Evolutionary conservation across 53 echinoderm and acorn worm species (phyloP).

Genomic region (Paelopatides confundens): DNA sequence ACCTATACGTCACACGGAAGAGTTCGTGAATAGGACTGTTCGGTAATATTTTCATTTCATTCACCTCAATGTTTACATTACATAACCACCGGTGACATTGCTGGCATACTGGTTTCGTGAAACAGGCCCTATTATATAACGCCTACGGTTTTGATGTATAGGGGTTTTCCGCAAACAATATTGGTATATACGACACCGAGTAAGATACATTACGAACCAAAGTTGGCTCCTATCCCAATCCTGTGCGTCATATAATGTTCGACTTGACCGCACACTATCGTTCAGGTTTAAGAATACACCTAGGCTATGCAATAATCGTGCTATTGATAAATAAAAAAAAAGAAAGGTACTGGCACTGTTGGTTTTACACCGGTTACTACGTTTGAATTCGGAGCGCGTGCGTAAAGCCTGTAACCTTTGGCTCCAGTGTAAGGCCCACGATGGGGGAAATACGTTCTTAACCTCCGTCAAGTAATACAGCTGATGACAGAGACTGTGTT

Average conservation of each 20-base stretch:
- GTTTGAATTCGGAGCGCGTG: slow-evolving; percentile 45
- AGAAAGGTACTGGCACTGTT: background rate
- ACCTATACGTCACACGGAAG: no score
- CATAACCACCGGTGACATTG: background rate
- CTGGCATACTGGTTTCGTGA: slow-evolving; percentile 12
- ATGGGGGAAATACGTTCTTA: slow-evolving; percentile 20
- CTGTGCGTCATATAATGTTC: slow-evolving; percentile 11
- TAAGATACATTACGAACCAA: slow-evolving; percentile 2
- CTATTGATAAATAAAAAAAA: background rate
- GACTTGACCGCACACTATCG: slow-evolving; percentile 31
- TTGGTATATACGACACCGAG: background rate
- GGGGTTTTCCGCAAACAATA: slow-evolving; percentile 14
- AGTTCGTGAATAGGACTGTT: background rate
- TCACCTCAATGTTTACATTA: background rate
- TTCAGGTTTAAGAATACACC: background rate
- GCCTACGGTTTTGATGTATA: background rate
- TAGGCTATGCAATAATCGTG: background rate
- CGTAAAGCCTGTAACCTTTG: slow-evolving; percentile 40
- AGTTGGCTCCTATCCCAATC: slow-evolving; percentile 34
- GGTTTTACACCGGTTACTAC: background rate
- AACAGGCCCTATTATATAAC: slow-evolving; percentile 10
- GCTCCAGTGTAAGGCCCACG: slow-evolving; percentile 29
- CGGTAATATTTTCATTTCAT: background rate
- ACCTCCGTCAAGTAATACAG: background rate
- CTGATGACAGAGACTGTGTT: slow-evolving; percentile 3